These are phyloP conservation scores for Oxytorus armatus DNA, from an alignment of 2,888 invertebrate species.

Conservation along the genomic window DNA sequence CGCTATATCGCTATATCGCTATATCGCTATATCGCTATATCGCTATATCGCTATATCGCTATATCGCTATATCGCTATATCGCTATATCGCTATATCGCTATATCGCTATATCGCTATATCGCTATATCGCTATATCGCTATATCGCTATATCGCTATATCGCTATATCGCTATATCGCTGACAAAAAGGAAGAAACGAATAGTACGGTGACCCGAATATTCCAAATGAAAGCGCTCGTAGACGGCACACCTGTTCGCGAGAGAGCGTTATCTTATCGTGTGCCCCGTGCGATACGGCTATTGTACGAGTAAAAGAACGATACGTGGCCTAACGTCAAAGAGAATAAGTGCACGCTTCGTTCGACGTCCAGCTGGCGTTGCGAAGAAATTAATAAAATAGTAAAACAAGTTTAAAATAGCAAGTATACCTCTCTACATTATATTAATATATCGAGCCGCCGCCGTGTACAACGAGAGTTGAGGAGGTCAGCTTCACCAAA, in stretches of 20 bases:
- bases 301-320: background rate
- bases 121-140: too few relatives aligned
- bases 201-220: constrained; percentile 46
- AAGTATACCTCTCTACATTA: background rate
- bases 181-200: constrained; percentile 37
- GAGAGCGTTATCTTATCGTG: constrained; percentile 31
- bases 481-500: too few relatives aligned
- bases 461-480: too few relatives aligned
- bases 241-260: constrained; percentile 36
- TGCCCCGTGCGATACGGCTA: background rate
- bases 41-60: too few relatives aligned
- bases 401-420: constrained; percentile 29
- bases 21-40: too few relatives aligned
- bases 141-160: too few relatives aligned
- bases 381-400: constrained; percentile 40
- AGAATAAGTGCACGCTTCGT: constrained; percentile 40
- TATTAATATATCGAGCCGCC: too few relatives aligned
- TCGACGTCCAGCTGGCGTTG: constrained; percentile 47
- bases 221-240: constrained; percentile 40
- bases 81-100: too few relatives aligned
- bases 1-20: too few relatives aligned
- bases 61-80: too few relatives aligned
- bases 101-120: too few relatives aligned
- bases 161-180: too few relatives aligned
- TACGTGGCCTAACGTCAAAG: constrained; percentile 33